Evolutionary conservation across 1,140 invertebrate species (phyloP), one percentile per base, ranked within the genome.

Genomic region (Harlomillsia oculata): DNA sequence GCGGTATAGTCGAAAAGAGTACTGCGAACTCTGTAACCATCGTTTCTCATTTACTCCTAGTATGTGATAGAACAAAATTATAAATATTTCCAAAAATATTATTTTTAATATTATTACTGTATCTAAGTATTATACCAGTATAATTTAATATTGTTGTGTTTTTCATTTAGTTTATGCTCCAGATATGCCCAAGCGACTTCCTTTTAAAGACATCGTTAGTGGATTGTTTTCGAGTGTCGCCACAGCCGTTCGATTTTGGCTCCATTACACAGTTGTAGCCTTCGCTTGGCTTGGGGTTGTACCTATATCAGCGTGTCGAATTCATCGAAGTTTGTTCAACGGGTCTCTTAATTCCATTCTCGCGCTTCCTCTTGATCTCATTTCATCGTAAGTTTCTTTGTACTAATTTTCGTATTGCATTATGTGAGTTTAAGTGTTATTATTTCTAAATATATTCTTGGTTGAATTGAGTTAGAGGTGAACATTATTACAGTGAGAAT

Each of bases 271-370:
- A 0, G 69, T 98, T 6, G 95, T 98, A 5, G 92, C 91, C 14
- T 74, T 87, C 39, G 94, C 94, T n/a, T 99, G 96, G 96, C 78
- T 98, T 3, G 93, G 89, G n/a, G 77, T 97, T 34, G 95, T 98
- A 20, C 95, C 96, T 1, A 72, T 99, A 13, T 93, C 93, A 20
- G 93, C 94, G n/a, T 96, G 92, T 75, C 79, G 93, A 54, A 97
- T 94, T 51, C 97, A 97, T 69, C 77, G 91, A 63, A 87, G 85
- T 69, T 73, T 96, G 14, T 97, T 97, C 72, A 85, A 86, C 46
- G 89, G 88, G 21, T 89, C 89, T 20, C 77, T 97, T 20, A 77
- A 74, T 52, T 80, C 80, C 11, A 62, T 88, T 48, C 71, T 96
- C 63, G 88, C 89, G 5, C 72, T 96, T 53, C 90, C 91, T 18